Conservation (phyloP, 1,140 invertebrate genomes). For the Atta cephalotes region DNA sequence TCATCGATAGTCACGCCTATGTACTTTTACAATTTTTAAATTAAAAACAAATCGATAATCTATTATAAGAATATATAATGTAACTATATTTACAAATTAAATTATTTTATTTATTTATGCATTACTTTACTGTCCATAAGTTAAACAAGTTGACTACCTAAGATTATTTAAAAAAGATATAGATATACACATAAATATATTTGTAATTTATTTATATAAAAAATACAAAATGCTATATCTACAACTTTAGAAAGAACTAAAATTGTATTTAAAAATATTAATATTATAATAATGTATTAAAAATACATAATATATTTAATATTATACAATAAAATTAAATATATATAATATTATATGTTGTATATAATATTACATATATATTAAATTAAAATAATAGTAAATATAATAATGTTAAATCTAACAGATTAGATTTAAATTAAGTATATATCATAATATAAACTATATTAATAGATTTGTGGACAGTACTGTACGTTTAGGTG, state of each 20-base stretch:
- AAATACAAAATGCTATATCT: conserved; percentile 33
- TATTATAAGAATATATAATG: not conserved
- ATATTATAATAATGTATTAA: conserved; percentile 1
- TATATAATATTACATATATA: not conserved
- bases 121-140: conserved; percentile 25
- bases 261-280: conserved; percentile 27
- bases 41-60: conserved; percentile 2
- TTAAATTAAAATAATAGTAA: conserved; percentile 13
- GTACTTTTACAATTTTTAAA: conserved; percentile 5
- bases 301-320: not conserved
- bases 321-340: not conserved
- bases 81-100: not conserved
- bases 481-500: conserved; percentile 8
- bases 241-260: not conserved
- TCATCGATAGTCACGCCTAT: conserved; percentile 42
- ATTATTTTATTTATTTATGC: conserved; percentile 29
- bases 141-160: conserved; percentile 11
- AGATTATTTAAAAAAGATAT: conserved; percentile 28
- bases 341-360: not conserved
- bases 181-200: not conserved
- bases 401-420: conserved; percentile 17
- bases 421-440: conserved; percentile 20
- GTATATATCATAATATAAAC: conserved; percentile 25
- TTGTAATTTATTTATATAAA: conserved; percentile 46
- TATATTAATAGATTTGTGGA: conserved; percentile 27